Evolutionary conservation across 2,888 invertebrate species (phyloP), one percentile per base, ranked within the genome.

Genomic region (Oxyteleia sp.): DNA sequence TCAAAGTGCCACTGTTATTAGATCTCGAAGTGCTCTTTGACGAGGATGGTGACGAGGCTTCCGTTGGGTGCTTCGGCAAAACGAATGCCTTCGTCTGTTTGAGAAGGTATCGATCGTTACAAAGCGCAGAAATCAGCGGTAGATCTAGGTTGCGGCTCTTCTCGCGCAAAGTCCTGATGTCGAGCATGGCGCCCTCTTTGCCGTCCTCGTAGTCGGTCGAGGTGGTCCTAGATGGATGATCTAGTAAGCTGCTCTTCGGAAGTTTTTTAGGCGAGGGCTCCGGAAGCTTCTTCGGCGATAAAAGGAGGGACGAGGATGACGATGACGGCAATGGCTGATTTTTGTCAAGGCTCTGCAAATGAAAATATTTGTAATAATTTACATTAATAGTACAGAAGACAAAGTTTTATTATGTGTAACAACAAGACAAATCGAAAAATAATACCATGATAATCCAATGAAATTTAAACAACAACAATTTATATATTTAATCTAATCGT

Each of bases 61-160:
- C 92, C 43, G 90, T 92, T 29, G 95, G 94, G 89, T 95, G 95
- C 93, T 96, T 96, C 66, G 97, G 96, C 94, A 96, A 95, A 85
- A 96, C 97, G 92, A 97, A 97, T 18, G 97, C 97, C 93, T 97
- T 97, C 61, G 97, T 98, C 94, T 98, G 98, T 93, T 97, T 97
- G 78, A 98, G 94, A 90, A 98, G 95, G 79, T 98, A 97, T 76
- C 97, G 96, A 93, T 98, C 98, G 93, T 98, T 98, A 94, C 98
- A 98, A 87, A 98, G 95, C 11, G 98, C 98, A 79, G 98, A 97
- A 91, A 98, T 98, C 82, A 99, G 94, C 16, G 98, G 98, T 93
- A 98, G 94, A 94, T 98, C 98, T 90, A 98, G 94, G 92, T 98
- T 97, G 92, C 96, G 96, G 94, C 97, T 98, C 94, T 98, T 97